Evolutionary conservation across 1,140 invertebrate species (phyloP), one percentile per base, ranked within the genome.

Genomic region (Drosophila willistoni): DNA sequence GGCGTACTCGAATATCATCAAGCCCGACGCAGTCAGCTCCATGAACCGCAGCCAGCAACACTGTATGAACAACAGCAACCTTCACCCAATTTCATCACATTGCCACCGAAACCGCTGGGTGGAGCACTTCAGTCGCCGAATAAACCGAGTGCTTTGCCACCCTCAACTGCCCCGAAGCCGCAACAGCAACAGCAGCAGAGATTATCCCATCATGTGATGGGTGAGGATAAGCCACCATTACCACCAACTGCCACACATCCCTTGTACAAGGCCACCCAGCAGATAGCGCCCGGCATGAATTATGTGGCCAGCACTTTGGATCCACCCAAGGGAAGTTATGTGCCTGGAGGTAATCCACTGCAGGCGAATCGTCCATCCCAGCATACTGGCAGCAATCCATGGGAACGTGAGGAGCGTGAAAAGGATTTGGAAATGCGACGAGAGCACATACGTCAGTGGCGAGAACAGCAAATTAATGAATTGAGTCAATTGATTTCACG

Each of bases 391-490:
- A 94, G 94, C 57, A 97, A 97, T 93, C 97, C 97, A 1, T 98
- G 97, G 97, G 96, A 97, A 79, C 93, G 96, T 60, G 97, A 98
- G 93, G 97, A 97, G 92, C 95, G 96, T 75, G 97, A 98, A 93
- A 96, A 95, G 87, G 96, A 95, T 84, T 39, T 83, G 36, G 90
- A 92, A 68, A 84, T 91, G 71, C 68, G 86, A 22, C 82, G 91
- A 6, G 90, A 92, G 55, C 91, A 92, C 29, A 85, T 92, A 56
- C 78, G 89, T 7, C 94, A 95, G 29, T 95, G 94, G 94, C 94
- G 96, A 19, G 97, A 98, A 91, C 96, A 97, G 79, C 96, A 97
- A 87, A 98, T 98, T 36, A 93, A 94, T 0, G 96, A 97, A 75
- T 92, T 98, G 14, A 94, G 96, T 74, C 91, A 93, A 1, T 86